Evolutionary conservation across 2,797 vertebrate species (phyloP).

Genomic region (Dermochelys coriacea): DNA sequence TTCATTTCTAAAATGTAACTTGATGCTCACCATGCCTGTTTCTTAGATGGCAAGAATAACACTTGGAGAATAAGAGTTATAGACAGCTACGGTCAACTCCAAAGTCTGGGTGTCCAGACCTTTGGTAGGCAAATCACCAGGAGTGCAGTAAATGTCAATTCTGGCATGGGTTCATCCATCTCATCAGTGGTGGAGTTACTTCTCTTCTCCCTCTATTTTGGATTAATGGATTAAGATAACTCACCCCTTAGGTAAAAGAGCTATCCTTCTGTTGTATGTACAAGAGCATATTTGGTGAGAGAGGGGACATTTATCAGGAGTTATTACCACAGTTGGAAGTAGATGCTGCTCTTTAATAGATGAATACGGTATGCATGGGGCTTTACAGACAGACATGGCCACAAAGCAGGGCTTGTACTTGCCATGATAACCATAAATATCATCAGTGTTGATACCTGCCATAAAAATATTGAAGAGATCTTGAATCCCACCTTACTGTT

Average conservation of each 20-base stretch:
- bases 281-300: background rate
- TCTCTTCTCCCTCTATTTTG: background rate
- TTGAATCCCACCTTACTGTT: background rate
- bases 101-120: background rate
- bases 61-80: background rate
- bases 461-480: background rate
- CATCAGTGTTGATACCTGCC: background rate
- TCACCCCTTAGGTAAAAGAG: background rate
- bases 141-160: background rate
- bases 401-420: background rate
- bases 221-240: background rate
- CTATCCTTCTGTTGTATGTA: background rate
- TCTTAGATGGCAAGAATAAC: background rate
- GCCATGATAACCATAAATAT: background rate
- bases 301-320: background rate
- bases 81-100: background rate
- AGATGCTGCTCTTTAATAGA: background rate
- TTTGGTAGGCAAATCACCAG: background rate
- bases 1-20: background rate
- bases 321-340: background rate
- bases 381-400: background rate
- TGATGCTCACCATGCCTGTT: background rate
- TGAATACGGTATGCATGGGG: background rate
- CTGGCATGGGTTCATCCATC: background rate
- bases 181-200: background rate